Conservation (phyloP, 2,888 invertebrate genomes). For the Sclerodermus sp. region DNA sequence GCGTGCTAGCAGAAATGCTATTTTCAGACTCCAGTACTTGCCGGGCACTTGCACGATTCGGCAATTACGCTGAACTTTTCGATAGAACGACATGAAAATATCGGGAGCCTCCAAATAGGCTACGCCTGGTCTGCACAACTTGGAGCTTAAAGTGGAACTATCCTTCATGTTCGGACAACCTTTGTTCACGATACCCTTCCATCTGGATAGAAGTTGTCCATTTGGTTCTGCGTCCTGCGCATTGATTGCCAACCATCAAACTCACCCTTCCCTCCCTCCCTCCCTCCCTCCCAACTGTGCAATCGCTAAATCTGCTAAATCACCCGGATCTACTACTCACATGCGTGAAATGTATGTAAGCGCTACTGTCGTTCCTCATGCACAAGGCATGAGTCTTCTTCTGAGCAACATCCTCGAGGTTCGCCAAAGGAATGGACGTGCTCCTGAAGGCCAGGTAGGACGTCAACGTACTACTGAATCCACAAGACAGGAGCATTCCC, state of each 20-base stretch:
- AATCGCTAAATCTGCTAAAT: no score
- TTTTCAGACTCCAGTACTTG: conserved; percentile 24
- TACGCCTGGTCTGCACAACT: conserved; percentile 50
- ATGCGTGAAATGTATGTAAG: conserved; percentile 46
- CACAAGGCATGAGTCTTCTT: conserved; percentile 53
- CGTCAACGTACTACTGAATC: conserved; percentile 48
- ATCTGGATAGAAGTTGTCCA: conserved; percentile 33
- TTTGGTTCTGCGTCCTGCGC: conserved; percentile 17
- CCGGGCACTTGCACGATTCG: conserved; percentile 29
- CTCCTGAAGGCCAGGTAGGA: conserved; percentile 54
- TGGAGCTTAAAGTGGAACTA: conserved; percentile 35
- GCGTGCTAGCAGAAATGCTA: conserved; percentile 34
- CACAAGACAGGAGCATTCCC: conserved; percentile 39
- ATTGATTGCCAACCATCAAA: no score
- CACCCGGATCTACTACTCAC: not conserved
- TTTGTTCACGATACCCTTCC: conserved; percentile 49
- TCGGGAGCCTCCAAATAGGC: conserved; percentile 54
- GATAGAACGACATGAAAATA: conserved; percentile 38
- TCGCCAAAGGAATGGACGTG: conserved; percentile 47
- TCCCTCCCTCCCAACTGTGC: no score
- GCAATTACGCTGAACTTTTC: conserved; percentile 25
- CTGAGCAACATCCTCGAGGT: conserved; percentile 49
- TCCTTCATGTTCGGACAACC: conserved; percentile 52
- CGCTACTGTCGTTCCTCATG: conserved; percentile 54
- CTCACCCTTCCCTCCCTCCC: no score